phyloP scores from a whole-genome alignment of 2,113 vertebrate genomes.

The Microtus richardsoni region DNA sequence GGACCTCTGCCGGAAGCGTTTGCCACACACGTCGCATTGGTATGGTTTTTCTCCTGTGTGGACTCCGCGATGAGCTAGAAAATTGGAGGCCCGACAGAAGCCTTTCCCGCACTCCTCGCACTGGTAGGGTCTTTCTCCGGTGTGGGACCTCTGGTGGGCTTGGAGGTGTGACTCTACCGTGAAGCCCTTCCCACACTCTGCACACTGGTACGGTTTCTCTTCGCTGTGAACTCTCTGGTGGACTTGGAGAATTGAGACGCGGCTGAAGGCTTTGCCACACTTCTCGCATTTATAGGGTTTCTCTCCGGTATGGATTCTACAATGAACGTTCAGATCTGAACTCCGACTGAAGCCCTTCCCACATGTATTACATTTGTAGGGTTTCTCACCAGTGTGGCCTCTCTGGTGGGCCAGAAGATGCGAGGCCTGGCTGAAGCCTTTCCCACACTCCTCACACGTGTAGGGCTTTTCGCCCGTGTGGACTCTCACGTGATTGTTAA shows the following conservation, averaged over 20 bases:
- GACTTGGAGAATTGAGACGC: conserved; percentile 61
- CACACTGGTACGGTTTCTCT: conserved; percentile 68
- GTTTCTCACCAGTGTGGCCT: conserved; percentile 82
- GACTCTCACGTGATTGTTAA: conserved; percentile 74
- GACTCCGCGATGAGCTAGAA: conserved; percentile 74
- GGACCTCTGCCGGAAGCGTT: conserved; percentile 77
- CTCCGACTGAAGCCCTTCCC: conserved; percentile 80
- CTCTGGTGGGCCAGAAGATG: not conserved
- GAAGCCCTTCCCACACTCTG: conserved; percentile 66
- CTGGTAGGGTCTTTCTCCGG: conserved; percentile 77
- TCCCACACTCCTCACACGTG: conserved; percentile 79
- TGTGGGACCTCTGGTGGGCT: conserved; percentile 76
- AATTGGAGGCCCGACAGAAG: conserved; percentile 77
- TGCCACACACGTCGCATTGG: conserved; percentile 72
- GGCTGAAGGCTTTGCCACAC: conserved; percentile 72
- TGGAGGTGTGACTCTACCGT: conserved; percentile 73
- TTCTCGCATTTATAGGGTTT: conserved; percentile 79
- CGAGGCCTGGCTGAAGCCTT: conserved; percentile 39
- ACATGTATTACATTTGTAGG: conserved; percentile 77
- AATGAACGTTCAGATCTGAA: conserved; percentile 79
- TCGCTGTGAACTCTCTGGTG: conserved; percentile 67
- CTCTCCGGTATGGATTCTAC: conserved; percentile 80
- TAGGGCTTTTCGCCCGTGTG: conserved; percentile 82
- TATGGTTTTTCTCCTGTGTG: conserved; percentile 79
- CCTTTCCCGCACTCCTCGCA: conserved; percentile 78